A percentile compares a stretch with the other conserved stretches of the same genome.
Conservation (phyloP, 2,113 vertebrate species). For the Struthio camelus region DNA sequence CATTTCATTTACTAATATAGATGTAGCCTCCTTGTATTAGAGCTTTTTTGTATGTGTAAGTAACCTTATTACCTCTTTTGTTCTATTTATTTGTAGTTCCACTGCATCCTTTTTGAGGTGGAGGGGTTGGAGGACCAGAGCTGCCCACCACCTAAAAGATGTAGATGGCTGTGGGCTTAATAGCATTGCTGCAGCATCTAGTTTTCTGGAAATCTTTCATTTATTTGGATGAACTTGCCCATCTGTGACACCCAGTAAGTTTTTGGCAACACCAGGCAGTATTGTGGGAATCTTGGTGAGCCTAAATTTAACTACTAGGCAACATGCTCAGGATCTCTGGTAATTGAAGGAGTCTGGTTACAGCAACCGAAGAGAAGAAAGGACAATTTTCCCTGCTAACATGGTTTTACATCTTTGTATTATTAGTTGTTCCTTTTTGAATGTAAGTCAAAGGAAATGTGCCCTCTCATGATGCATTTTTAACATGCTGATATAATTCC, state of each 20-base stretch:
- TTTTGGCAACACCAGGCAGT: neutral
- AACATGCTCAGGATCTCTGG: neutral
- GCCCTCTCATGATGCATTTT: conserved; percentile 58
- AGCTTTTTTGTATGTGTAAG: neutral
- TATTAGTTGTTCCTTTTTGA: conserved; percentile 47
- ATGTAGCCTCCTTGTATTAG: neutral
- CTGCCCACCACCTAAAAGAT: neutral
- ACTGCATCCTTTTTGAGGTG: neutral
- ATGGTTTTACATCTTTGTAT: conserved; percentile 11
- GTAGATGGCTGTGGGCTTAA: neutral
- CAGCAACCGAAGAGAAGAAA: conserved; percentile 1
- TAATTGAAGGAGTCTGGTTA: conserved; percentile 28
- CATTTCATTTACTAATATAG: neutral
- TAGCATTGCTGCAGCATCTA: neutral
- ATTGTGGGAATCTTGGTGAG: neutral
- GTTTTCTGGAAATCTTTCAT: neutral
- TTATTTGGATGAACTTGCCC: neutral
- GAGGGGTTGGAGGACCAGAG: neutral
- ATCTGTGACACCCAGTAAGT: neutral
- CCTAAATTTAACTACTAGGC: conserved; percentile 2
- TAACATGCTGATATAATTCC: conserved; percentile 61
- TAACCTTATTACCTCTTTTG: neutral
- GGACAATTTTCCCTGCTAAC: neutral
- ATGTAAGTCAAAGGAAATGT: conserved; percentile 40
- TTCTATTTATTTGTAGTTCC: neutral